Percentiles rank a stretch among this genome's conserved stretches.
Evolutionary conservation across 2,797 vertebrate genomes (phyloP).

Genomic region (Mormyrus hasselquistii): DNA sequence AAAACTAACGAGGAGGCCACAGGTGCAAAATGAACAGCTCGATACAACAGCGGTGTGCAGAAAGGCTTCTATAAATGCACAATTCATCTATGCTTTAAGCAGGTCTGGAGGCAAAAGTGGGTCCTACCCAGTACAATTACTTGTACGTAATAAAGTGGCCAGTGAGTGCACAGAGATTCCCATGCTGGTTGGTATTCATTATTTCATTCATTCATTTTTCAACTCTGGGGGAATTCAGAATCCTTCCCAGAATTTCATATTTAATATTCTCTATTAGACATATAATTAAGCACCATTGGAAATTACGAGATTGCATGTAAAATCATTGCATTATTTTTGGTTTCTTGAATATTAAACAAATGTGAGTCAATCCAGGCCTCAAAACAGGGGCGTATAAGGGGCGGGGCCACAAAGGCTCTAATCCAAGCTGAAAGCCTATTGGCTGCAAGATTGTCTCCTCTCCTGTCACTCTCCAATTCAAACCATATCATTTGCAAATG

Average conservation of each 20-base stretch:
- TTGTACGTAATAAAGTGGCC: background rate
- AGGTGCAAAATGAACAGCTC: background rate
- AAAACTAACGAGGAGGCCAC: background rate
- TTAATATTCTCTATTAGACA: conserved; percentile 1
- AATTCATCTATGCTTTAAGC: background rate
- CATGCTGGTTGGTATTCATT: background rate
- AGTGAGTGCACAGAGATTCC: conserved; percentile 45
- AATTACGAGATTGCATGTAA: background rate
- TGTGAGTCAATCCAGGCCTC: background rate
- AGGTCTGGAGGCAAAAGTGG: background rate
- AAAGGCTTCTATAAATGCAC: background rate
- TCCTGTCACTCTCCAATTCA: background rate
- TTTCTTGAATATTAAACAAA: background rate
- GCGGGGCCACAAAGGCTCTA: background rate
- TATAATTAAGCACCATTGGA: conserved; percentile 7
- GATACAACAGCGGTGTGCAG: background rate
- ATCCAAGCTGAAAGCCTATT: background rate
- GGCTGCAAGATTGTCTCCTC: background rate
- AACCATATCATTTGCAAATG: background rate
- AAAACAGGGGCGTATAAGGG: background rate
- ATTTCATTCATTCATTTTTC: conserved; percentile 41
- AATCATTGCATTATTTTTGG: background rate
- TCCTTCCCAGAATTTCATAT: conserved; percentile 43
- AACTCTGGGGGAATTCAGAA: conserved; percentile 52
- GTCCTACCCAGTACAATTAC: background rate